phyloP scores from a whole-genome alignment of 1,140 invertebrate species.

The Rhysida immarginata region DNA sequence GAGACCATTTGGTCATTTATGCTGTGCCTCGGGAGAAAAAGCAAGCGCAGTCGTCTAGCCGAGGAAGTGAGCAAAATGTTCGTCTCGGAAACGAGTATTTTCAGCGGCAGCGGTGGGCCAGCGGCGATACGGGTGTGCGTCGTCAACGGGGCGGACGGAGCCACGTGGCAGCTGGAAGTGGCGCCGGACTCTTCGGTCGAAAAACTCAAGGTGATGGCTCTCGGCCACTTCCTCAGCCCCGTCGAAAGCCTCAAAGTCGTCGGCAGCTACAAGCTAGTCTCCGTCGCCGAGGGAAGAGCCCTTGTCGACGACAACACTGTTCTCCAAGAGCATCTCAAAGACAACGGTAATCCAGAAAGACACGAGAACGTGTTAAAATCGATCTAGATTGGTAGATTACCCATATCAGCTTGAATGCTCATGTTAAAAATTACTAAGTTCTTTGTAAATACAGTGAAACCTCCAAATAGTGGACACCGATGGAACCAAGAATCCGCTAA shows the following conservation, averaged over 20 bases:
- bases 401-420: too few species aligned
- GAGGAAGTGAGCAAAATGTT: constrained; percentile 1
- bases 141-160: constrained; percentile 23
- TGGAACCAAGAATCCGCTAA: too few species aligned
- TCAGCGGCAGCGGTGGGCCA: too few species aligned
- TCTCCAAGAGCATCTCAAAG: constrained; percentile 24
- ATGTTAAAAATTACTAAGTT: too few species aligned
- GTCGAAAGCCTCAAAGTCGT: constrained; percentile 26
- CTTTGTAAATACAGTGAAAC: too few species aligned
- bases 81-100: constrained; percentile 6
- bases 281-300: constrained; percentile 22
- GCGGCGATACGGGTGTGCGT: constrained; percentile 21
- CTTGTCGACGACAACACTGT: constrained; percentile 25
- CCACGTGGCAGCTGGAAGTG: constrained; percentile 22
- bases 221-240: constrained; percentile 24
- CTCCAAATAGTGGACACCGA: too few species aligned
- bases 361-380: not conserved
- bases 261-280: constrained; percentile 28
- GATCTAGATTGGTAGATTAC: too few species aligned
- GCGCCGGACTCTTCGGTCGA: constrained; percentile 27
- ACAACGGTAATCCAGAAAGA: constrained; percentile 23
- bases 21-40: constrained; percentile 1
- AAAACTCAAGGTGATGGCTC: constrained; percentile 27
- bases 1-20: constrained; percentile 4
- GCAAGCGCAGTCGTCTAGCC: not conserved